A percentile compares a stretch with the other conserved stretches of the same genome.
Evolutionary conservation across 2,888 invertebrate species (phyloP).

Genomic region (Meiosimyza decipiens): DNA sequence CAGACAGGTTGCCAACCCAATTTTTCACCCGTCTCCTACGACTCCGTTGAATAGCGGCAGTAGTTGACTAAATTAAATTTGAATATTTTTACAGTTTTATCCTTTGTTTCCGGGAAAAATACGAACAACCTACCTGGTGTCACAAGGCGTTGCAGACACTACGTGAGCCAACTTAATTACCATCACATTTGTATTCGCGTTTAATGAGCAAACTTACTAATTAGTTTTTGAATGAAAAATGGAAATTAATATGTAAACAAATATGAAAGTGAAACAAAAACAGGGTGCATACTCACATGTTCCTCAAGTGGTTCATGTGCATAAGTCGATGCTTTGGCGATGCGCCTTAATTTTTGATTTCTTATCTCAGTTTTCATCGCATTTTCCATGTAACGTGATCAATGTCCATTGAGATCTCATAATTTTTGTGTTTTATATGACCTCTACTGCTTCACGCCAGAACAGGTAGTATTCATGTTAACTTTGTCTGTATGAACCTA

Average conservation of each 20-base stretch:
- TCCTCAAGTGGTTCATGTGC: too few relatives aligned
- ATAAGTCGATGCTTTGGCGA: too few relatives aligned
- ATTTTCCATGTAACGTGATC: constrained; percentile 42
- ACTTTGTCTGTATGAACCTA: not conserved
- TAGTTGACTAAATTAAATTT: constrained; percentile 24
- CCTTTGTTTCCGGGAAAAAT: not conserved
- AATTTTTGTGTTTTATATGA: constrained; percentile 34
- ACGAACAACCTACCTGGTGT: not conserved
- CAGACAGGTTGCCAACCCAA: constrained; percentile 4
- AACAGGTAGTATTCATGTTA: constrained; percentile 5
- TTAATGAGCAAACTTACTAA: constrained; percentile 12
- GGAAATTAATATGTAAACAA: not conserved
- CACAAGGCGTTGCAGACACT: not conserved
- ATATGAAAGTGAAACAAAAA: not conserved
- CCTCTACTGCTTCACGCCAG: constrained; percentile 14
- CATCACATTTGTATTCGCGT: constrained; percentile 6
- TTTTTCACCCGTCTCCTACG: not conserved
- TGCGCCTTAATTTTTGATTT: not conserved
- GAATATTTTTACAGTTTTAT: constrained; percentile 22
- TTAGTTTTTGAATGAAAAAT: constrained; percentile 26
- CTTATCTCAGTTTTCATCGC: constrained; percentile 39
- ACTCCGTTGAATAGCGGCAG: not conserved
- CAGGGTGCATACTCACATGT: constrained; percentile 18
- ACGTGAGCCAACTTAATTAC: constrained; percentile 2
- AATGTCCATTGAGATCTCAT: constrained; percentile 44